Evolutionary conservation across 2,113 vertebrate genomes (phyloP).

Genomic region (Pterocles gutturalis): DNA sequence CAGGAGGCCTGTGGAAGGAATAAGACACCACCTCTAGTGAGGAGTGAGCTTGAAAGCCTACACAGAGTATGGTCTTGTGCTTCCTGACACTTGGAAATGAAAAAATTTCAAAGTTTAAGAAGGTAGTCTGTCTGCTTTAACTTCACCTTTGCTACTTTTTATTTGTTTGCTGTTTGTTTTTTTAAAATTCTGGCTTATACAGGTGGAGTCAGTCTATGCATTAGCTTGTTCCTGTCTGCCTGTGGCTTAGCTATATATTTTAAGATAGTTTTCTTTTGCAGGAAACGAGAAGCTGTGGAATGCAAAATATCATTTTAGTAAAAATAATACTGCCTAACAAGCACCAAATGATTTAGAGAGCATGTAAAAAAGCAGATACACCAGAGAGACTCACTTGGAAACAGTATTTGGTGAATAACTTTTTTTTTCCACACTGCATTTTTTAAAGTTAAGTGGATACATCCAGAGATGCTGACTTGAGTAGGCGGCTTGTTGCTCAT

Average conservation of each 20-base stretch:
- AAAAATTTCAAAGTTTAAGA: neutral
- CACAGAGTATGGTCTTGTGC: neutral
- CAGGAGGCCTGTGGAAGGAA: neutral
- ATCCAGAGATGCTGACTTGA: neutral
- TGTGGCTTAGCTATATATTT: constrained; percentile 58
- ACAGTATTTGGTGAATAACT: neutral
- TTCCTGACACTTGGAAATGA: neutral
- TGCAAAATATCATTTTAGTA: constrained; percentile 55
- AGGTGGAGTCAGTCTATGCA: constrained; percentile 55
- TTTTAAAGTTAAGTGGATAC: neutral
- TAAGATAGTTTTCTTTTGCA: constrained; percentile 61
- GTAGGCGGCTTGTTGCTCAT: neutral
- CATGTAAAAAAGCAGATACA: constrained; percentile 16
- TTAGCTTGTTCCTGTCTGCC: constrained; percentile 61
- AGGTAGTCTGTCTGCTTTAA: neutral
- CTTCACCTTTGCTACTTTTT: neutral
- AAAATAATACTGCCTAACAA: constrained; percentile 65
- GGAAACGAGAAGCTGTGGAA: constrained; percentile 65
- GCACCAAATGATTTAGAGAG: constrained; percentile 54
- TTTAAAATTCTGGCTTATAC: neutral
- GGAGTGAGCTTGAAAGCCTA: neutral
- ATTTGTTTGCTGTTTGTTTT: constrained; percentile 3
- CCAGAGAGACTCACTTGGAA: neutral
- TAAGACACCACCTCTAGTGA: neutral
- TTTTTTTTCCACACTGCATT: neutral